Evolutionary conservation across 2,888 invertebrate species (phyloP).

Genomic region (Perdita meconis): DNA sequence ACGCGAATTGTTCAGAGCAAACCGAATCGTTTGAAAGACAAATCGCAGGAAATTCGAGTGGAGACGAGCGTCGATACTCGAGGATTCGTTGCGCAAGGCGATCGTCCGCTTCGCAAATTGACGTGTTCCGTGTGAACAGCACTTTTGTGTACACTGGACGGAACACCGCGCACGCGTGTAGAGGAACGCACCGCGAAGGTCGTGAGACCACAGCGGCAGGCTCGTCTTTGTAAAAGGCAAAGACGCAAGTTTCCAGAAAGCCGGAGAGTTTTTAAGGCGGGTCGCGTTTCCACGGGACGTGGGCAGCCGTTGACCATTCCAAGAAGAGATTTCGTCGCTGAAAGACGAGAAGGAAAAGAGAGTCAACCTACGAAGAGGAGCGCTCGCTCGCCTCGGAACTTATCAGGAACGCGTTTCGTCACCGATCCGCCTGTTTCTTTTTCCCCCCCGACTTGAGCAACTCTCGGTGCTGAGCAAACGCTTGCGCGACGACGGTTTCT

Average conservation of each 20-base stretch:
- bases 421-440: conserved; percentile 50
- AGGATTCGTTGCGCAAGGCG: conserved; percentile 47
- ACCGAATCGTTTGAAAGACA: background rate
- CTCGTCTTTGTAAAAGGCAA: conserved; percentile 54
- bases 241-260: conserved; percentile 63
- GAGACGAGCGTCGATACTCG: conserved; percentile 25
- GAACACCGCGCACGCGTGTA: conserved; percentile 3
- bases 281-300: too few relatives aligned
- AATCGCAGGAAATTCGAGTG: conserved; percentile 21
- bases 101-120: conserved; percentile 52
- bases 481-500: conserved; percentile 19
- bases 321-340: conserved; percentile 23
- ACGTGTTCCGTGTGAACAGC: conserved; percentile 50
- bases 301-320: conserved; percentile 13
- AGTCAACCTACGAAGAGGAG: background rate
- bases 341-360: conserved; percentile 19
- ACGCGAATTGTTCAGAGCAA: background rate
- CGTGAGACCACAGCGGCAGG: conserved; percentile 62
- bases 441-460: conserved; percentile 7
- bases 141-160: conserved; percentile 28
- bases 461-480: conserved; percentile 8
- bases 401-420: conserved; percentile 60
- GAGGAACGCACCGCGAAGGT: conserved; percentile 58
- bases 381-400: conserved; percentile 25
- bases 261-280: conserved; percentile 53